Conservation (phyloP, 2,797 vertebrate genomes). For the Calcarius lapponicus region DNA sequence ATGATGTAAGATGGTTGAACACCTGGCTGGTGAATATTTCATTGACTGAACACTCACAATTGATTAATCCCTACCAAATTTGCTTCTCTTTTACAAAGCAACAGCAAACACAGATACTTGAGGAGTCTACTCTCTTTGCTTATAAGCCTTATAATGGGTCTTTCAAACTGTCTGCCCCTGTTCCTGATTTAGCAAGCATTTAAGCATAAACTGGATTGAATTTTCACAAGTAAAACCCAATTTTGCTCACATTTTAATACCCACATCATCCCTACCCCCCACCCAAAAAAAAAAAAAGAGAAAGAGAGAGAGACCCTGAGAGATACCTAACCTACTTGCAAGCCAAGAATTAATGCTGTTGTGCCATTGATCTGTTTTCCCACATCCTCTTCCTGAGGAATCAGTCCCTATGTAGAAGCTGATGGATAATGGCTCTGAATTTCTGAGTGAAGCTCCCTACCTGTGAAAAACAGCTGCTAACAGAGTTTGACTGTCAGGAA, state of each 20-base stretch:
- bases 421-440: neutral
- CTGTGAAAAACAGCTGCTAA: neutral
- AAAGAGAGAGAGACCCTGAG: rapidly evolving
- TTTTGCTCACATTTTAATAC: neutral
- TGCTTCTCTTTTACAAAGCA: neutral
- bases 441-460: neutral
- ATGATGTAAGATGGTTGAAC: neutral
- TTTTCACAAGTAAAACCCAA: neutral
- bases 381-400: neutral
- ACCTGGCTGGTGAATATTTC: neutral
- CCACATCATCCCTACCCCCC: rapidly evolving
- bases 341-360: neutral
- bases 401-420: neutral
- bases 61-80: neutral
- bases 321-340: neutral
- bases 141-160: neutral
- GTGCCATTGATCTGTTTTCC: neutral
- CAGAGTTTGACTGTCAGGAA: neutral
- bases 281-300: neutral
- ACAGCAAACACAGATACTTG: neutral
- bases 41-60: neutral
- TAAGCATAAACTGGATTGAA: neutral
- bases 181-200: neutral
- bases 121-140: neutral
- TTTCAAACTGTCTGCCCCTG: neutral